Conservation (phyloP, 30 jellyfish, hydroid and myxozoan genomes). For the Pelagia noctiluca region DNA sequence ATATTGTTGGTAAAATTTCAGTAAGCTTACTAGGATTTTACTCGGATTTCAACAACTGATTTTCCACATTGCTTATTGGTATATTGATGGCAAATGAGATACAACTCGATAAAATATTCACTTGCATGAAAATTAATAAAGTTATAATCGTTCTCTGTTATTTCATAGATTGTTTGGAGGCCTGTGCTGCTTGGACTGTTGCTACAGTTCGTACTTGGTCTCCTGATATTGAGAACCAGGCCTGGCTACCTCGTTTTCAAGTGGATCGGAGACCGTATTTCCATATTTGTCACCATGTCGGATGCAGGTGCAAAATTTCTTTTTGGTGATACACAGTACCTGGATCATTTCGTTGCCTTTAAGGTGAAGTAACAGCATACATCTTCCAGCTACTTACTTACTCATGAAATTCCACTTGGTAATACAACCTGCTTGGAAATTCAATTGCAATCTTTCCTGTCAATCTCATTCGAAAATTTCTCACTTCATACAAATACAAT, state of each 20-base stretch:
- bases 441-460: too few species aligned
- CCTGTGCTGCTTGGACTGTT: slow-evolving; percentile 17
- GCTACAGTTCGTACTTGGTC: slow-evolving; percentile 20
- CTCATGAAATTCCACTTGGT: too few species aligned
- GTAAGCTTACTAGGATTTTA: not conserved
- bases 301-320: slow-evolving; percentile 41
- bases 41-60: not conserved
- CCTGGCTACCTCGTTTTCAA: slow-evolving; percentile 34
- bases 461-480: too few species aligned
- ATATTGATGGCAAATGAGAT: not conserved
- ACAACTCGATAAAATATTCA: too few species aligned
- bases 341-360: slow-evolving; percentile 29
- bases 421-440: too few species aligned
- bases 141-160: not conserved
- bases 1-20: not conserved
- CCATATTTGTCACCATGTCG: slow-evolving; percentile 12
- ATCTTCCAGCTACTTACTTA: too few species aligned
- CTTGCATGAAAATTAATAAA: too few species aligned
- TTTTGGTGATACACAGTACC: slow-evolving; percentile 20
- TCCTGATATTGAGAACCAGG: slow-evolving; percentile 20
- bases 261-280: slow-evolving; percentile 9
- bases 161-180: slow-evolving; percentile 19
- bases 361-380: slow-evolving; percentile 35
- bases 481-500: too few species aligned
- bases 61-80: not conserved